Percentiles rank a stretch among this genome's conserved stretches.
phyloP scores from a whole-genome alignment of 2,113 vertebrate species.

The Sminthopsis crassicaudata region DNA sequence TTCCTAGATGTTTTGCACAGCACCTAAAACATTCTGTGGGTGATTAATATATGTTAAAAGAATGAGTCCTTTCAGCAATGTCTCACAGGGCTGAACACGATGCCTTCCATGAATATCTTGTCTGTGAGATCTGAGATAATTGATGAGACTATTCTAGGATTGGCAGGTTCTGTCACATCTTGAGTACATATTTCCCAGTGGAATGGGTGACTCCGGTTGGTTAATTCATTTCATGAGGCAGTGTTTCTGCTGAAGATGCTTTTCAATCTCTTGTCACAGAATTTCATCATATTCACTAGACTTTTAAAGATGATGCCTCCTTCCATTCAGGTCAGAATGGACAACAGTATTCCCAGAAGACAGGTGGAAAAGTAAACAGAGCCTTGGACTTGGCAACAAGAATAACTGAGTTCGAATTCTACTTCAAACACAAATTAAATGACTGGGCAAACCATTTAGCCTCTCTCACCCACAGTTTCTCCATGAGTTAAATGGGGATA shows the following conservation, averaged over 20 bases:
- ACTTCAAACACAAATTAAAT: background rate
- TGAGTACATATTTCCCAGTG: conserved; percentile 55
- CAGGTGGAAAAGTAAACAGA: background rate
- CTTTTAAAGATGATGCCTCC: conserved; percentile 5
- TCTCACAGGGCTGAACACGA: conserved; percentile 61
- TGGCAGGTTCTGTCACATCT: conserved; percentile 55
- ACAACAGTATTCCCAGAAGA: background rate
- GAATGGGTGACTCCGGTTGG: conserved; percentile 53
- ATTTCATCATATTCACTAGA: conserved; percentile 53
- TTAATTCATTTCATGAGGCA: conserved; percentile 63
- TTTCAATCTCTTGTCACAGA: conserved; percentile 52
- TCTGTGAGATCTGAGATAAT: conserved; percentile 61
- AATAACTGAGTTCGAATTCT: conserved; percentile 9
- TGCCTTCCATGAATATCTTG: conserved; percentile 68
- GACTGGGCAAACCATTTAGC: conserved; percentile 13
- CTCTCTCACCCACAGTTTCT: conserved; percentile 42
- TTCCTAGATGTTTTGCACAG: conserved; percentile 61
- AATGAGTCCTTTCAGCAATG: conserved; percentile 56
- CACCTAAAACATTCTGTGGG: conserved; percentile 61
- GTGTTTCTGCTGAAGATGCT: conserved; percentile 60
- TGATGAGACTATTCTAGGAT: conserved; percentile 66
- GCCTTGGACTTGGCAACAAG: background rate
- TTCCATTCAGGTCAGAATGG: conserved; percentile 22
- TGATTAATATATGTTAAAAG: conserved; percentile 75
- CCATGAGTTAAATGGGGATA: conserved; percentile 16